These are phyloP conservation scores for Dryoscopus gambensis DNA, from an alignment of 2,113 vertebrate species.

Conservation along the genomic window DNA sequence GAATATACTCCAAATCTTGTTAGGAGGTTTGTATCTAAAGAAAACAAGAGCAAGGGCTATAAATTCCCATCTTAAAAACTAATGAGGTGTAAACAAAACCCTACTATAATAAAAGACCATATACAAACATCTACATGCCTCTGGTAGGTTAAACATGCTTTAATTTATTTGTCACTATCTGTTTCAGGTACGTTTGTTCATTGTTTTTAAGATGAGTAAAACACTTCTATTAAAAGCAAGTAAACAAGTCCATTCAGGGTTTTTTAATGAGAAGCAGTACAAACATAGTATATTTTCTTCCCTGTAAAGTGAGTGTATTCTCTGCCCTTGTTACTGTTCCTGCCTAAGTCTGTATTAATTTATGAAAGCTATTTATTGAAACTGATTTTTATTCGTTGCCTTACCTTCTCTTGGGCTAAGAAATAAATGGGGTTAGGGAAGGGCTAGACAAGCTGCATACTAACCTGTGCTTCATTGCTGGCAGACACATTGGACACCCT, in stretches of 20 bases:
- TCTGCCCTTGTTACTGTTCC: not conserved
- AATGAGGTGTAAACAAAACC: not conserved
- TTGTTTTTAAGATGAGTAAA: not conserved
- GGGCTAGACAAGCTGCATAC: not conserved
- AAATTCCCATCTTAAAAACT: not conserved
- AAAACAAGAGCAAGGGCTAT: not conserved
- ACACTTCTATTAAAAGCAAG: not conserved
- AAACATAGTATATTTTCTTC: not conserved
- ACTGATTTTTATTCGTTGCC: not conserved
- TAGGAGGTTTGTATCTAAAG: not conserved
- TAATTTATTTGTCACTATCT: not conserved
- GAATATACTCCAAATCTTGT: not conserved
- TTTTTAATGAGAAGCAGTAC: not conserved
- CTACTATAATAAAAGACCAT: not conserved
- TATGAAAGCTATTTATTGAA: not conserved
- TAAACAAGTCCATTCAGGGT: not conserved
- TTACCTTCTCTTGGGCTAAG: not conserved
- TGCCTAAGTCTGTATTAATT: not conserved
- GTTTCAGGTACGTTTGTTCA: not conserved
- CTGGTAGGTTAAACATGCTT: not conserved
- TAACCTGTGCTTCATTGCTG: not conserved
- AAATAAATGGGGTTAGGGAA: not conserved
- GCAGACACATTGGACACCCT: not conserved
- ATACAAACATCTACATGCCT: not conserved
- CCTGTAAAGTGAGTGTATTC: not conserved